A percentile compares a stretch with the other conserved stretches of the same genome.
phyloP scores from a whole-genome alignment of 2,113 vertebrate genomes.

The Lynx canadensis region DNA sequence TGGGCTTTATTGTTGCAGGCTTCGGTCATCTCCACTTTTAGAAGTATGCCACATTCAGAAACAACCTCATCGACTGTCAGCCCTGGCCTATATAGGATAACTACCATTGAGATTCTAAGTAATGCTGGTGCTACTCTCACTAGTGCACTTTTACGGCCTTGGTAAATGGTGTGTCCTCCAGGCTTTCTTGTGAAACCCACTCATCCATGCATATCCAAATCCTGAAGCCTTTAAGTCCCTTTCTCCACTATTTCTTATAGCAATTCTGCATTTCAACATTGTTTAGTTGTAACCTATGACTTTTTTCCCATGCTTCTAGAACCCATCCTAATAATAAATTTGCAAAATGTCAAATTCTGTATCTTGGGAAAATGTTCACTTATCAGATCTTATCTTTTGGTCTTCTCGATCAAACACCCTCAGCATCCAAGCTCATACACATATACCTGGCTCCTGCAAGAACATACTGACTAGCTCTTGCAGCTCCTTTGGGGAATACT shows the following conservation, averaged over 20 bases:
- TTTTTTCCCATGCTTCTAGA: background rate
- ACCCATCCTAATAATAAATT: background rate
- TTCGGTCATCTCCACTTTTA: background rate
- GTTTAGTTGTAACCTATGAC: background rate
- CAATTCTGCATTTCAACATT: background rate
- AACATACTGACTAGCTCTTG: background rate
- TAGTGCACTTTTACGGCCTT: background rate
- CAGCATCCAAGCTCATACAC: background rate
- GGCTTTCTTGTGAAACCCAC: background rate
- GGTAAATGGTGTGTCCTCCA: background rate
- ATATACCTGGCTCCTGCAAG: background rate
- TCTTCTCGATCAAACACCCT: background rate
- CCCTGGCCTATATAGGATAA: background rate
- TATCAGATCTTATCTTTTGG: background rate
- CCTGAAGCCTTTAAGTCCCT: background rate
- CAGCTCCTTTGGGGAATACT: background rate
- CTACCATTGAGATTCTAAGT: background rate
- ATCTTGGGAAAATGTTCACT: background rate
- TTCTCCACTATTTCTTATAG: background rate
- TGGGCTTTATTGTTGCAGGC: background rate
- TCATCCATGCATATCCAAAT: background rate
- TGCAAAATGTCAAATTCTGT: background rate
- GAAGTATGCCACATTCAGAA: background rate
- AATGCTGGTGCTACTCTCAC: background rate
- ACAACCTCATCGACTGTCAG: background rate